Evolutionary conservation across 2,888 invertebrate species (phyloP), one percentile per base, ranked within the genome.

Genomic region (Carterocephalus palaemon): DNA sequence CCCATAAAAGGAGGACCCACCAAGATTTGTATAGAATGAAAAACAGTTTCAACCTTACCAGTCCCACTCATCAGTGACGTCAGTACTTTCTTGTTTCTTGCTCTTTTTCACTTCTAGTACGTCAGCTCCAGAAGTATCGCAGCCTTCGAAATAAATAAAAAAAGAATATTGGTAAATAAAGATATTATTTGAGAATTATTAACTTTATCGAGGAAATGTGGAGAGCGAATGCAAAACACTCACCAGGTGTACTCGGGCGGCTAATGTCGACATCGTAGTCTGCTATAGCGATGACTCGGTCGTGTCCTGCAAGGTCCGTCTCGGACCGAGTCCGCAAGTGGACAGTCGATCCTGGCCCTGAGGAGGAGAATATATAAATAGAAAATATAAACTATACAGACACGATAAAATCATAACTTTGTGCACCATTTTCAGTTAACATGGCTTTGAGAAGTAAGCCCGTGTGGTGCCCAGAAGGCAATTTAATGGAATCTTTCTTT

Each of bases 181-280:
- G 26, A 7, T 23, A 42, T 23, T 16, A 31, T 22, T 16, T 13
- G 4, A 28, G 7, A 5, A n/a, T 7, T 19, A 4, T 19, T 19
- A 19, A 6, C 6, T 19, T 3, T 19, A 19, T 19, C 6, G 3
- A 19, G 6, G 6, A 19, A 19, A 19, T 19, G 19, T 19, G 19
- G 6, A 4, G 19, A 19, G 3, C 19, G 19, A 3, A 19, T 19
- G 3, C 19, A 10, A 2, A 12, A 6, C 4, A 8, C 40, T 58
- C 49, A 84, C 85, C 85, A 20, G 90, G 91, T 23, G 90, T 90
- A 49, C 90, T 91, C 0, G 90, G 90, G 7, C 88, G 75, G 23
- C 91, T 91, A 41, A 89, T 89, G 48, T 90, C 88, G 15, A 88
- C 86, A 49, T 91, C 90, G 53, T 90, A 91, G 52, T 86, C 84